Conservation (phyloP, 2,888 invertebrate species). For the Baccha elongata region DNA sequence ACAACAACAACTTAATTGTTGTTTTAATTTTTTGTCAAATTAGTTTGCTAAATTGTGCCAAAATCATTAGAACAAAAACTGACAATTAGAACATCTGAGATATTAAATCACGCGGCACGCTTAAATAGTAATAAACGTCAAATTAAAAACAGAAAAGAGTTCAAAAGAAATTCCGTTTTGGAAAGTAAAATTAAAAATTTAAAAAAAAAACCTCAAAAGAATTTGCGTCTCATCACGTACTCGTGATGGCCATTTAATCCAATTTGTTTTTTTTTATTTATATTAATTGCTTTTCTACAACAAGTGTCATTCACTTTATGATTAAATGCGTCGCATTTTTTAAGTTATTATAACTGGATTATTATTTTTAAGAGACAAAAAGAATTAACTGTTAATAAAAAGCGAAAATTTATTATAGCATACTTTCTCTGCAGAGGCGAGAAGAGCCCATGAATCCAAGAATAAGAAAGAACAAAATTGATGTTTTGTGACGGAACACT, state of each 20-base stretch:
- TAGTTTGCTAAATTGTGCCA: constrained; percentile 40
- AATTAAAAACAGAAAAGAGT: constrained; percentile 22
- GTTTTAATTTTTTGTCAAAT: not conserved
- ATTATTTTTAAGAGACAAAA: constrained; percentile 17
- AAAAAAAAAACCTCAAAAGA: constrained; percentile 2
- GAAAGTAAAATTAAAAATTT: constrained; percentile 59
- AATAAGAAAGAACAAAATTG: constrained; percentile 39
- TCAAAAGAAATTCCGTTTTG: constrained; percentile 56
- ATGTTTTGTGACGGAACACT: constrained; percentile 48
- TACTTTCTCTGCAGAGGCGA: constrained; percentile 53
- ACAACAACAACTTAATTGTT: not conserved
- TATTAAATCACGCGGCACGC: not conserved
- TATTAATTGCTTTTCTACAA: constrained; percentile 39
- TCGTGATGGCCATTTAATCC: constrained; percentile 54
- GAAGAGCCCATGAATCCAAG: constrained; percentile 38
- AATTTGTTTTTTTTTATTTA: constrained; percentile 23
- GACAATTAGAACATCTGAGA: constrained; percentile 15
- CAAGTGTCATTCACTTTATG: constrained; percentile 43
- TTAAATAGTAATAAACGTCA: not conserved
- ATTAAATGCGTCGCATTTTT: constrained; percentile 29
- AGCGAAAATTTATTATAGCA: constrained; percentile 65
- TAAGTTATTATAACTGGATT: constrained; percentile 35
- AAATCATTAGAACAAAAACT: constrained; percentile 39
- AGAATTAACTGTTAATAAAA: constrained; percentile 45
- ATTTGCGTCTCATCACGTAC: constrained; percentile 53